Conservation (phyloP, 1,140 invertebrate genomes). For the Sminthurinus signatus region DNA sequence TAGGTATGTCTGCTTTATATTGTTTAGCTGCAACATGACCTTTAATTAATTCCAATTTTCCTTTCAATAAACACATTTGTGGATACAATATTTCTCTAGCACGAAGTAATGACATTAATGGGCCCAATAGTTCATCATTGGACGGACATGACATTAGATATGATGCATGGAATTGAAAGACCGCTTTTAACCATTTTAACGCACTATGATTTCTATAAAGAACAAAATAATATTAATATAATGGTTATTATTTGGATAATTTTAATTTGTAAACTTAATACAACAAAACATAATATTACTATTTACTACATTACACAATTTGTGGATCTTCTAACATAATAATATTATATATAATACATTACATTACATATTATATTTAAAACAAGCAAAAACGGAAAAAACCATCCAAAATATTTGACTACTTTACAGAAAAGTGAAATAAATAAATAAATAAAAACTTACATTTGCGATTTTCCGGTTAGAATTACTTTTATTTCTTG, state of each 20-base stretch:
- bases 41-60: conserved; percentile 50
- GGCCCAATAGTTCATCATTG: conserved; percentile 51
- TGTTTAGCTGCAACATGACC: conserved; percentile 39
- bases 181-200: conserved; percentile 54
- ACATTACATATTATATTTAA: too few relatives aligned
- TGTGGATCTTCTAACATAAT: too few relatives aligned
- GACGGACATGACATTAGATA: conserved; percentile 56
- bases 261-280: too few relatives aligned
- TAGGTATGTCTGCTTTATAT: conserved; percentile 34
- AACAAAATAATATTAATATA: too few relatives aligned
- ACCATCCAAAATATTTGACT: too few relatives aligned
- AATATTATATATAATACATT: too few relatives aligned
- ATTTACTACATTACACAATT: too few relatives aligned
- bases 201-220: conserved; percentile 54
- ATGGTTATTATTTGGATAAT: too few relatives aligned
- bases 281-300: too few relatives aligned
- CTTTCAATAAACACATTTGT: conserved; percentile 52
- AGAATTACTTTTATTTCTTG: conserved; percentile 56
- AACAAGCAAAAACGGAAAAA: too few relatives aligned
- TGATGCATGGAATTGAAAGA: conserved; percentile 56
- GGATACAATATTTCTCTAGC: conserved; percentile 49
- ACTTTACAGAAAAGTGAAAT: too few relatives aligned
- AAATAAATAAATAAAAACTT: conserved; percentile 47
- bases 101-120: conserved; percentile 56
- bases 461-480: conserved; percentile 56